Base-by-base conservation (phyloP, 2,888 invertebrate genomes). In the Sarcophaga subvicina region DNA sequence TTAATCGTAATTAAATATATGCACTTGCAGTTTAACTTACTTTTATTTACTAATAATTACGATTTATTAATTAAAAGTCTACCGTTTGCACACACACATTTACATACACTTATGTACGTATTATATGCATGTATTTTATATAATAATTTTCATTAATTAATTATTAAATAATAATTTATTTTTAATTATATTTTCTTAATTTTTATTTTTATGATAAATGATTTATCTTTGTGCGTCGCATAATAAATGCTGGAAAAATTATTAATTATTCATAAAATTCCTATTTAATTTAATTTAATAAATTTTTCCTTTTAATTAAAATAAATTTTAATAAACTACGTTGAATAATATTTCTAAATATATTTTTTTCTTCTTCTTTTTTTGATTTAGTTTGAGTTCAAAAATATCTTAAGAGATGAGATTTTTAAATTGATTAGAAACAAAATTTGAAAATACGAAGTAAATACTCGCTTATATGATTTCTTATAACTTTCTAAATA, bases 181-280 rank as follows among this genome's bases (percentile, higher is more conserved):
- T 73, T 75, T 69, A 70, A 22, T 37, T 80, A 54, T 25, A 45
- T 54, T 66, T 70, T 70, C 20, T 66, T 75, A n/a, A n/a, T 22
- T 54, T 54, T 54, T 54, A 14, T 76, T 77, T 63, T 70, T 63
- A 85, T 59, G 45, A 83, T 80, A 63, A 37, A 60, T 83, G 80
- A 87, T 85, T 88, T 72, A 75, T 75, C 88, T 89, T 92, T 92
- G 92, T 92, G 92, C 92, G 92, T 86, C 92, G 92, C 92, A 92
- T 92, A 92, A 92, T 92, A 90, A 91, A 92, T 92, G 92, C 92
- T 92, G 86, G 88, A 89, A 89, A 83, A 62, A 37, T 59, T 14
- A 59, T 22, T 73, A 60, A 22, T 71, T 54, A 62, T 25, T 73
- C 27, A 12, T 71, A 60, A 81, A 85, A 62, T 77, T 14, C 72